Conservation (phyloP, 1,140 invertebrate genomes). For the Centruroides vittatus region DNA sequence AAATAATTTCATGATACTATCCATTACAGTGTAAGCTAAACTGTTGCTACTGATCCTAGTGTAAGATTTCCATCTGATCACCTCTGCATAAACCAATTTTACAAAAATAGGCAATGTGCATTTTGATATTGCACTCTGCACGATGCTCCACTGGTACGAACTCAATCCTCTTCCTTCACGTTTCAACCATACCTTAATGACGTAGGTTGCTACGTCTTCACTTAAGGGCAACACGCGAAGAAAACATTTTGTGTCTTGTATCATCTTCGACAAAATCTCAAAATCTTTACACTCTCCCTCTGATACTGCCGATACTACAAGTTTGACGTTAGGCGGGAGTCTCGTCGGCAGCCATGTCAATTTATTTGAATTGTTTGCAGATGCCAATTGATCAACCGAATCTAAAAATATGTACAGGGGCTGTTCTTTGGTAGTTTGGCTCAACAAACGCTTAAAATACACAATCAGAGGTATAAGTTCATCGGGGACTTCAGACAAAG, state of each 20-base stretch:
- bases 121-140: conserved; percentile 73
- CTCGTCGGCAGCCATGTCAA: conserved; percentile 89
- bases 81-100: conserved; percentile 91
- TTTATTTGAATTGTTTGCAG: conserved; percentile 83
- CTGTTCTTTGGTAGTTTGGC: conserved; percentile 59
- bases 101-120: conserved; percentile 96
- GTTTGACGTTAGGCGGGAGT: conserved; percentile 78
- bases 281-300: conserved; percentile 76
- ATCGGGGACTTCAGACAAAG: conserved; percentile 85
- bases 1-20: conserved; percentile 93
- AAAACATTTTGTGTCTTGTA: conserved; percentile 78
- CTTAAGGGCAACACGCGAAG: conserved; percentile 69
- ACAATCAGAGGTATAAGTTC: conserved; percentile 89
- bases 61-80: conserved; percentile 92
- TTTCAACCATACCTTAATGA: conserved; percentile 89
- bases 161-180: conserved; percentile 73
- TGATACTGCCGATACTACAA: conserved; percentile 77
- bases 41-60: conserved; percentile 83
- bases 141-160: conserved; percentile 86
- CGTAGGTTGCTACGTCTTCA: conserved; percentile 82
- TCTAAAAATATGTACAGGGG: conserved; percentile 77
- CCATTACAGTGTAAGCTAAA: conserved; percentile 87
- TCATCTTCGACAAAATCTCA: conserved; percentile 69
- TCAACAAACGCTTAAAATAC: conserved; percentile 86
- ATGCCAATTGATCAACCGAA: conserved; percentile 90